These are phyloP conservation scores for Trichogramma pretiosum DNA, from an alignment of 1,140 invertebrate genomes.

Conservation along the genomic window DNA sequence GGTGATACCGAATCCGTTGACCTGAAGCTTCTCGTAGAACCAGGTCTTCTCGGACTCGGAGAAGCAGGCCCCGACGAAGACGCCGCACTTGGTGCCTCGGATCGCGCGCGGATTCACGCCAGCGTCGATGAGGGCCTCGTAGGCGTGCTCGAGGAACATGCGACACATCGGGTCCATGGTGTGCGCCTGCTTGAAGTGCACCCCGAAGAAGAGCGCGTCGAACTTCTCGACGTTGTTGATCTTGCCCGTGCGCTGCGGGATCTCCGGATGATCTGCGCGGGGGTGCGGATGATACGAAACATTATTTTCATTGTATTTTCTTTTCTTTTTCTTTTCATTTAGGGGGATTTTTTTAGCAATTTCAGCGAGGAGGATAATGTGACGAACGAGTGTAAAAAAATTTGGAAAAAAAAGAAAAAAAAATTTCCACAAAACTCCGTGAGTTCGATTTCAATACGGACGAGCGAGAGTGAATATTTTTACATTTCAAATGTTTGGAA, in stretches of 20 bases:
- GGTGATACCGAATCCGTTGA: conserved; percentile 24
- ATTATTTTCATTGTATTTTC: not conserved
- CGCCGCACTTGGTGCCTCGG: conserved; percentile 66
- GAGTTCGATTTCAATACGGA: too few species aligned
- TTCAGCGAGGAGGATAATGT: too few species aligned
- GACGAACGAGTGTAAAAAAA: too few species aligned
- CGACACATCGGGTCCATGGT: conserved; percentile 83
- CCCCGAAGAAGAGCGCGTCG: conserved; percentile 73
- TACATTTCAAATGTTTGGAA: too few species aligned
- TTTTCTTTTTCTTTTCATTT: too few species aligned
- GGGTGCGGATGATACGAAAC: not conserved
- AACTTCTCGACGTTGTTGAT: conserved; percentile 72
- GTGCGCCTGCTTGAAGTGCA: conserved; percentile 74
- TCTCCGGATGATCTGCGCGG: conserved; percentile 53
- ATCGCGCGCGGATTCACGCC: conserved; percentile 51
- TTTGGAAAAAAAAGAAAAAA: too few species aligned
- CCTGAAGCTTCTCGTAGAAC: conserved; percentile 53
- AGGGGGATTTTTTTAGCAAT: too few species aligned
- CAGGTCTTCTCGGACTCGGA: conserved; percentile 66
- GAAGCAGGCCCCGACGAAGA: conserved; percentile 71
- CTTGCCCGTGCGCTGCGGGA: conserved; percentile 68
- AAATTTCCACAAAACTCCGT: too few species aligned
- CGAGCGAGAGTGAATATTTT: too few species aligned
- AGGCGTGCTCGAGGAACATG: conserved; percentile 72
- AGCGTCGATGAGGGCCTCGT: conserved; percentile 82